Evolutionary conservation across 1,140 invertebrate genomes (phyloP).

Genomic region (Odontomachus brunneus): DNA sequence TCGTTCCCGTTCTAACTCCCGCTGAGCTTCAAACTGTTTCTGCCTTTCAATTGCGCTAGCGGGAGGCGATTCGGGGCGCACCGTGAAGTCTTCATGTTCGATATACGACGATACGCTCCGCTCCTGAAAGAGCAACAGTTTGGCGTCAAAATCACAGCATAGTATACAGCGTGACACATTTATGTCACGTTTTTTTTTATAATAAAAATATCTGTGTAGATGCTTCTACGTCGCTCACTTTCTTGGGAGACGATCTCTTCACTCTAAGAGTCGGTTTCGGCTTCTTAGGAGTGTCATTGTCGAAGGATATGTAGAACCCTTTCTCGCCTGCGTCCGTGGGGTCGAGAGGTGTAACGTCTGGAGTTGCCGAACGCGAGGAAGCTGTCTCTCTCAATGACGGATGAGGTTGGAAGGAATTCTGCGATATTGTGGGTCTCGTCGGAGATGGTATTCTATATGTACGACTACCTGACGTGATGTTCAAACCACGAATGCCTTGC

Average conservation of each 20-base stretch:
- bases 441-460: slow-evolving; percentile 94
- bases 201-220: not conserved
- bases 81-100: slow-evolving; percentile 78
- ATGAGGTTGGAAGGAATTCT: slow-evolving; percentile 90
- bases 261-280: slow-evolving; percentile 94
- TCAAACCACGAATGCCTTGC: slow-evolving; percentile 89
- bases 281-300: slow-evolving; percentile 93
- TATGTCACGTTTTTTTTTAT: not conserved
- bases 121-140: slow-evolving; percentile 74
- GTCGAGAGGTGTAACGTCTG: slow-evolving; percentile 82
- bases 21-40: slow-evolving; percentile 77
- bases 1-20: slow-evolving; percentile 83
- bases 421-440: slow-evolving; percentile 89
- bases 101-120: slow-evolving; percentile 80
- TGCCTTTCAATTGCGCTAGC: slow-evolving; percentile 71
- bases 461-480: slow-evolving; percentile 94
- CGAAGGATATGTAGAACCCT: slow-evolving; percentile 98
- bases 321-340: slow-evolving; percentile 89
- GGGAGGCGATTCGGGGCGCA: slow-evolving; percentile 78
- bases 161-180: too few species aligned
- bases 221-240: slow-evolving; percentile 84
- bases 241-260: slow-evolving; percentile 92
- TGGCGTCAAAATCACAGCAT: not conserved
- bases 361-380: slow-evolving; percentile 80
- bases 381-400: slow-evolving; percentile 82